Conservation (phyloP, 2,113 vertebrate genomes). For the Colius striatus region DNA sequence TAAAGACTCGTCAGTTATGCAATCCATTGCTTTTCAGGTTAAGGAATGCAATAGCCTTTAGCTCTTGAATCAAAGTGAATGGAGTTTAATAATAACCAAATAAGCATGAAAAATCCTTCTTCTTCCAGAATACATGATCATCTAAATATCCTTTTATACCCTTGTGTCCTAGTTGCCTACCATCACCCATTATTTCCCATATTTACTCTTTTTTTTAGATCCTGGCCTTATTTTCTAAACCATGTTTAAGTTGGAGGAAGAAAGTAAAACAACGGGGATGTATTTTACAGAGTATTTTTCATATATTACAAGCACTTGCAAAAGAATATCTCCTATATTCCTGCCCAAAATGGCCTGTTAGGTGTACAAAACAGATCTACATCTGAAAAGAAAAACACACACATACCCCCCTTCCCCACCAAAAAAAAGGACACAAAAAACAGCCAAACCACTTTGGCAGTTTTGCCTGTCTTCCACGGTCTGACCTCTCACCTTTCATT, state of each 20-base stretch:
- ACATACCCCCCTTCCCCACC: too few species aligned
- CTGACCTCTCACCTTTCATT: neutral
- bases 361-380: neutral
- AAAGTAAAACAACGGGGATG: rapidly evolving
- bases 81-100: neutral
- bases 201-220: neutral
- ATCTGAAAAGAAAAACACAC: too few species aligned
- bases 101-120: neutral
- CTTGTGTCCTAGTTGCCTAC: neutral
- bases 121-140: neutral
- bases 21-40: neutral
- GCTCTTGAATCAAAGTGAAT: neutral
- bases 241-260: neutral
- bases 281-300: neutral
- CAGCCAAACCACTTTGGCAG: neutral
- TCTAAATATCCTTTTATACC: neutral
- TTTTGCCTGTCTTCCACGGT: neutral
- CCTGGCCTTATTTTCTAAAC: neutral
- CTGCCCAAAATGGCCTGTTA: neutral
- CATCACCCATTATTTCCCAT: neutral
- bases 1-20: neutral
- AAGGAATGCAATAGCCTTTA: neutral
- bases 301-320: neutral
- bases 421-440: too few species aligned
- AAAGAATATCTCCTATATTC: neutral